Conservation (phyloP, 2,888 invertebrate species). For the Tenthredo amoena region DNA sequence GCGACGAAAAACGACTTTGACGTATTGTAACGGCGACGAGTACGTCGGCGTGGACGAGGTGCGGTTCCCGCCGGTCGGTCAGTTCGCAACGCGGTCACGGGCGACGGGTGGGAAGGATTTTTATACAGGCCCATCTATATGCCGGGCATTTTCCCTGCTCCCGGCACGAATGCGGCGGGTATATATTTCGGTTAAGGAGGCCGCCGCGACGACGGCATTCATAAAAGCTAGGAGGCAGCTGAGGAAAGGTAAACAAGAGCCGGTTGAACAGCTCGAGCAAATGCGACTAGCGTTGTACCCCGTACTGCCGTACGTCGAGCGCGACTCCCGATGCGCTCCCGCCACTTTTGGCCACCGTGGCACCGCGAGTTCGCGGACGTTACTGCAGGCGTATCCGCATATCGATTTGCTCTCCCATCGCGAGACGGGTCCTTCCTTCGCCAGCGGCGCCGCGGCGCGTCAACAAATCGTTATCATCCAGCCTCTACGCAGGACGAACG, state of each 20-base stretch:
- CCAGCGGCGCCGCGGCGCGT: constrained; percentile 35
- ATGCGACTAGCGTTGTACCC: background rate
- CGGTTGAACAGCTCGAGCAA: background rate
- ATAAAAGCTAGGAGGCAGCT: background rate
- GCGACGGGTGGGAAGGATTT: background rate
- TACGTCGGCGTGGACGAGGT: background rate
- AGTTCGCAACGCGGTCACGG: constrained; percentile 8
- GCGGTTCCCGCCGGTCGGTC: background rate
- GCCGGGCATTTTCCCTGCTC: background rate
- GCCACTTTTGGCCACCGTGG: constrained; percentile 26
- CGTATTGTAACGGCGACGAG: background rate
- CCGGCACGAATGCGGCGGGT: background rate
- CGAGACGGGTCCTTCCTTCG: constrained; percentile 31
- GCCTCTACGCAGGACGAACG: constrained; percentile 46
- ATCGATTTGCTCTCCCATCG: constrained; percentile 44
- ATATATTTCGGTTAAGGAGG: constrained; percentile 22
- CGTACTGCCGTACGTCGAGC: background rate
- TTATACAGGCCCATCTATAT: background rate
- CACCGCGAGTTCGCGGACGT: constrained; percentile 38
- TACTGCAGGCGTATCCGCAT: constrained; percentile 40
- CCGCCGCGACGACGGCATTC: background rate
- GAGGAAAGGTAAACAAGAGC: constrained; percentile 1
- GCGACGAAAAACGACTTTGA: background rate
- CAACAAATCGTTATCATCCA: constrained; percentile 50
- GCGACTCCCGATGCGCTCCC: constrained; percentile 8